A percentile compares a stretch with the other conserved stretches of the same genome.
These are phyloP conservation scores for Epinephelus cyanopodus DNA, from an alignment of 2,113 vertebrate genomes.

Conservation along the genomic window DNA sequence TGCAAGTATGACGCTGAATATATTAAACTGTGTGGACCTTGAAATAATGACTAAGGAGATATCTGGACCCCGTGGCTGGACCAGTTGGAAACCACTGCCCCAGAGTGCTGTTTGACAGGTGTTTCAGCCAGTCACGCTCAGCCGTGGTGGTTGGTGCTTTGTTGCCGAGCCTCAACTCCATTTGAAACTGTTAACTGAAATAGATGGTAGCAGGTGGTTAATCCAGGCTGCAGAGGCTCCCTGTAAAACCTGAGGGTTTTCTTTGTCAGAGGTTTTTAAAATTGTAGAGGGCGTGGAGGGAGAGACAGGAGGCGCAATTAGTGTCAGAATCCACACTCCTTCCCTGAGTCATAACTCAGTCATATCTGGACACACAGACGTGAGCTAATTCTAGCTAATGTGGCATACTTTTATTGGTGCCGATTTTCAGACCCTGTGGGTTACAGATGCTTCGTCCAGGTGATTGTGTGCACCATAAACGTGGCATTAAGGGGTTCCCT, in stretches of 20 bases:
- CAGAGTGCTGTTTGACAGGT: background rate
- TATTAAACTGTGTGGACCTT: too few relatives aligned
- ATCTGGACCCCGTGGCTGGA: too few relatives aligned
- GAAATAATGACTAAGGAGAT: too few relatives aligned
- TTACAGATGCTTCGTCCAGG: background rate
- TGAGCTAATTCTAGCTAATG: slow-evolving; percentile 1
- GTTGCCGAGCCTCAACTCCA: background rate
- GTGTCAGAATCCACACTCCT: background rate
- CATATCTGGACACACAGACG: background rate
- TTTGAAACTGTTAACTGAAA: background rate
- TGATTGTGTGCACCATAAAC: background rate
- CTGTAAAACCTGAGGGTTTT: background rate
- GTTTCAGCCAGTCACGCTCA: background rate
- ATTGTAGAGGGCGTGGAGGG: background rate
- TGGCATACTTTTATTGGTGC: background rate
- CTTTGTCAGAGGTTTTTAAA: background rate
- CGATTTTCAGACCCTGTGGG: background rate
- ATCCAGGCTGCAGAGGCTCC: background rate
- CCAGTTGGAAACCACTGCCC: too few relatives aligned
- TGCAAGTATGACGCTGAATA: too few relatives aligned
- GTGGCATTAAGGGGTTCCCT: background rate
- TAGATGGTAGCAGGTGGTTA: background rate
- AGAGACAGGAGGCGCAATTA: background rate
- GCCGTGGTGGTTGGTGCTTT: background rate
- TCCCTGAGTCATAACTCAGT: background rate